Evolutionary conservation across 2,797 vertebrate genomes (phyloP).

Genomic region (Choloepus didactylus): DNA sequence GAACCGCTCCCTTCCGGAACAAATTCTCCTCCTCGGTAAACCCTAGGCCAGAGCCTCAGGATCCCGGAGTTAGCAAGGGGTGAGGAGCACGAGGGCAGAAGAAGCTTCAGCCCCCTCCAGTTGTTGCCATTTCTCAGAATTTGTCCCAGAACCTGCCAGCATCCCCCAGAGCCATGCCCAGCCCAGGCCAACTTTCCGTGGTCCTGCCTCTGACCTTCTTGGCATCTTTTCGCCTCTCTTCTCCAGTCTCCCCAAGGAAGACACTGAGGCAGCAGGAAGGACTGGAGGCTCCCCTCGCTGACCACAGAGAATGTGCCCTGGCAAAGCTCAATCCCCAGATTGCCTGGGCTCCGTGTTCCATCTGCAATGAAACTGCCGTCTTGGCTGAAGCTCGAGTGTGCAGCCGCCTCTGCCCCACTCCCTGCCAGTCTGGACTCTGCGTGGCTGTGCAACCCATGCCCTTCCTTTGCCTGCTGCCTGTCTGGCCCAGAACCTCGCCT

Average conservation of each 20-base stretch:
- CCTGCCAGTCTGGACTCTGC: background rate
- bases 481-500: background rate
- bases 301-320: background rate
- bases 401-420: background rate
- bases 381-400: background rate
- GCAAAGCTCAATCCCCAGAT: accelerated
- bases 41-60: background rate
- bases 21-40: too few species aligned
- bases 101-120: background rate
- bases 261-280: background rate
- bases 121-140: background rate
- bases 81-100: accelerated
- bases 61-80: background rate
- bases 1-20: background rate
- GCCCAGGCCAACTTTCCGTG: background rate
- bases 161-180: background rate
- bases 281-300: accelerated
- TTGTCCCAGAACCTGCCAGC: background rate
- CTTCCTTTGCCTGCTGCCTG: slow-evolving; percentile 8
- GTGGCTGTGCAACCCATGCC: background rate
- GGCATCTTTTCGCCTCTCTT: background rate
- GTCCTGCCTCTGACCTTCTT: too few species aligned
- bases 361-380: background rate
- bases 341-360: background rate
- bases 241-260: background rate